These are phyloP conservation scores for Melinaea marsaeus DNA, from an alignment of 2,888 invertebrate genomes.

Conservation along the genomic window DNA sequence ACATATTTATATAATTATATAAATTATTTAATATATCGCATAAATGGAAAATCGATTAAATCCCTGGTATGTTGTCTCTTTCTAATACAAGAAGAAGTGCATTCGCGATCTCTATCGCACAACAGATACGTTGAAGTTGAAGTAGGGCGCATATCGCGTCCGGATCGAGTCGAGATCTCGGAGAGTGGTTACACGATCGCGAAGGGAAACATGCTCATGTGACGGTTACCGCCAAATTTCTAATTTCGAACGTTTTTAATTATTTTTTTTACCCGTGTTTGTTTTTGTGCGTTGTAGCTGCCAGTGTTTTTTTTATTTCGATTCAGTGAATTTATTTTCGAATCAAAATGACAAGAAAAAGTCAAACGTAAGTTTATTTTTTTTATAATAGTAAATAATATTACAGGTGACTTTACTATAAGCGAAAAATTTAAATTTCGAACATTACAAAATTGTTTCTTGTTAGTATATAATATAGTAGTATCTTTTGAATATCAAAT, in stretches of 20 bases:
- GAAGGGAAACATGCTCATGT: conserved; percentile 70
- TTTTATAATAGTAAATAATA: conserved; percentile 40
- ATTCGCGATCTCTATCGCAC: conserved; percentile 58
- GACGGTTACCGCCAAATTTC: conserved; percentile 67
- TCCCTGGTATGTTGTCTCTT: conserved; percentile 13
- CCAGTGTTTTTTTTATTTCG: conserved; percentile 31
- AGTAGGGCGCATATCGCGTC: conserved; percentile 71
- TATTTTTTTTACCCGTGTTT: conserved; percentile 39
- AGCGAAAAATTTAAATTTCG: background rate
- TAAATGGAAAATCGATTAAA: background rate
- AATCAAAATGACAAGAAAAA: conserved; percentile 37
- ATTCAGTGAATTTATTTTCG: conserved; percentile 18
- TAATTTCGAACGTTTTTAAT: conserved; percentile 50
- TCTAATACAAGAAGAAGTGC: conserved; percentile 13
- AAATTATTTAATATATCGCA: background rate
- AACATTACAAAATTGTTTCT: too few species aligned
- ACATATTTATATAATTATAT: background rate
- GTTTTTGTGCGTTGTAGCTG: conserved; percentile 43
- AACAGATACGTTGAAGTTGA: conserved; percentile 56
- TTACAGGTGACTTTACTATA: conserved; percentile 8
- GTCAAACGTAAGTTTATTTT: conserved; percentile 35
- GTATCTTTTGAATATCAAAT: too few species aligned
- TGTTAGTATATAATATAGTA: too few species aligned
- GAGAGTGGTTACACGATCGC: conserved; percentile 71
- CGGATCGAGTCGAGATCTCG: conserved; percentile 70